phyloP scores from a whole-genome alignment of 2,888 invertebrate genomes.

The Nephrocerus scutellatus region DNA sequence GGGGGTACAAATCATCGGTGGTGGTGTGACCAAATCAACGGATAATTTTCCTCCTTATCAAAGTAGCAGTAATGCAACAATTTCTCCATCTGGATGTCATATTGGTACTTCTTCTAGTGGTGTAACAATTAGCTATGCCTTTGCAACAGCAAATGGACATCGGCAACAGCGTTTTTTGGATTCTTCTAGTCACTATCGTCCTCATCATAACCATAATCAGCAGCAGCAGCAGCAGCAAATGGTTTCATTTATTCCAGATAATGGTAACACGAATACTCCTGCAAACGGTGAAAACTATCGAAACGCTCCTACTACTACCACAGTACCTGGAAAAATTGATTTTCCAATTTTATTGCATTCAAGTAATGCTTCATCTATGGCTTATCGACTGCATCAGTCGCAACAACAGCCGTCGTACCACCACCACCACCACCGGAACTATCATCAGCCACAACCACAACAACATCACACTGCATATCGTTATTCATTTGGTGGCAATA shows the following conservation, averaged over 20 bases:
- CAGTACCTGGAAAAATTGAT: neutral
- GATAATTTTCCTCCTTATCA: conserved; percentile 1
- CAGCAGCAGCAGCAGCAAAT: conserved; percentile 41
- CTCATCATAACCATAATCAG: conserved; percentile 29
- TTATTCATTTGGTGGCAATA: conserved; percentile 1
- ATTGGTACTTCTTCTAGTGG: no score
- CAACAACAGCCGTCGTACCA: conserved; percentile 21
- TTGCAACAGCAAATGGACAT: conserved; percentile 11
- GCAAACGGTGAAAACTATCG: neutral
- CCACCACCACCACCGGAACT: conserved; percentile 5
- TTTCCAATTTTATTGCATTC: neutral
- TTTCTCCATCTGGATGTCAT: conserved; percentile 16
- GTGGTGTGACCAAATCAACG: conserved; percentile 14
- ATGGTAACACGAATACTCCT: neutral
- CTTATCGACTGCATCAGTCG: conserved; percentile 14
- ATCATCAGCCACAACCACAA: conserved; percentile 8
- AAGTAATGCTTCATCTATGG: conserved; percentile 18
- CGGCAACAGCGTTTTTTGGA: no score
- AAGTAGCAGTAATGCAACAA: conserved; percentile 5
- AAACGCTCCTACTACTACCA: conserved; percentile 6
- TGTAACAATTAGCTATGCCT: conserved; percentile 12
- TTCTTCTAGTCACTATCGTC: conserved; percentile 15
- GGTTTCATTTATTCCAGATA: conserved; percentile 33
- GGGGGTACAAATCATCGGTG: conserved; percentile 33
- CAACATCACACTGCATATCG: conserved; percentile 10